Evolutionary conservation across 2,113 vertebrate species (phyloP).

Genomic region (Hippolais icterina): DNA sequence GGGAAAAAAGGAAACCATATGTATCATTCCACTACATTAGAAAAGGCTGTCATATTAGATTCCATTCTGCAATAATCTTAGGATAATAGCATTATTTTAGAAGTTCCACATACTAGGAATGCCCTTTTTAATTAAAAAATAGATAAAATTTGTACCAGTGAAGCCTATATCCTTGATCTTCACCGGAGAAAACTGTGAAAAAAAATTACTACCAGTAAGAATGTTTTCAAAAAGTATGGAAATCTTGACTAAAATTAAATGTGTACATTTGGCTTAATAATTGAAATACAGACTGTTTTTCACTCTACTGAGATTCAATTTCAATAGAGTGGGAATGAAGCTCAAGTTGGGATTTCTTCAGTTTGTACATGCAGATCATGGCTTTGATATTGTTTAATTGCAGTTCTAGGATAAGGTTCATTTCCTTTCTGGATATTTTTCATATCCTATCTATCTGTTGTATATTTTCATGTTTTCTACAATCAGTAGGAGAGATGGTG

Average conservation of each 20-base stretch:
- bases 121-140: background rate
- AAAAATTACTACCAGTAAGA: background rate
- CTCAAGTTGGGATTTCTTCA: background rate
- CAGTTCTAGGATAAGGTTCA: background rate
- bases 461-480: background rate
- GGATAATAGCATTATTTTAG: background rate
- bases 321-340: background rate
- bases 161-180: background rate
- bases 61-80: background rate
- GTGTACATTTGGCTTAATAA: background rate
- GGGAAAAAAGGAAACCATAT: rapidly evolving
- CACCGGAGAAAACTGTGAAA: background rate
- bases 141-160: background rate
- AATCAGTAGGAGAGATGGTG: background rate
- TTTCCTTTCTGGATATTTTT: conserved; percentile 31
- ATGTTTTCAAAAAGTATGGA: background rate
- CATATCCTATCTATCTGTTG: background rate
- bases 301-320: background rate
- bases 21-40: background rate
- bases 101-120: background rate
- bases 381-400: background rate
- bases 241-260: background rate
- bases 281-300: background rate
- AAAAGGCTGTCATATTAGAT: background rate
- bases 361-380: background rate